phyloP scores from a whole-genome alignment of 2,888 invertebrate genomes.

The Pilophorus perplexus region DNA sequence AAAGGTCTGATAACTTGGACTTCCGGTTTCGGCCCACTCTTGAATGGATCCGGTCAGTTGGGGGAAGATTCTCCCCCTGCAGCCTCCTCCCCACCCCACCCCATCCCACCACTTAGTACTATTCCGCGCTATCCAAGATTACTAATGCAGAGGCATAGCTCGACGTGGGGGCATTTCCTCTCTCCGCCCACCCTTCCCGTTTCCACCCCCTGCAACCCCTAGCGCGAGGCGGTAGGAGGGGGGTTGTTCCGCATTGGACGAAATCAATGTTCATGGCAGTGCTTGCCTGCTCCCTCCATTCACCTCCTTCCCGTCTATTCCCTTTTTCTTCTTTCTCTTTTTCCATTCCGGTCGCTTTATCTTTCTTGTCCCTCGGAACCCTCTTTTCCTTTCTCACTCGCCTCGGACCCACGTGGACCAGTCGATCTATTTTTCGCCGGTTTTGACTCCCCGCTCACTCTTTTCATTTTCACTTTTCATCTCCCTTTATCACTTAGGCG shows the following conservation, averaged over 20 bases:
- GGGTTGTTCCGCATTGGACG: slow-evolving; percentile 36
- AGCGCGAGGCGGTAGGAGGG: not conserved
- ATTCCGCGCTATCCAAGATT: too few species aligned
- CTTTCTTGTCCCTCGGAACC: slow-evolving; percentile 24
- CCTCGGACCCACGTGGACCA: slow-evolving; percentile 10
- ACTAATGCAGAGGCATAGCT: too few species aligned
- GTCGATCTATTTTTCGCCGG: slow-evolving; percentile 8
- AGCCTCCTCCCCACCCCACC: too few species aligned
- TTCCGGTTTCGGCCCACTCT: too few species aligned
- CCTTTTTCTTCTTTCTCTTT: slow-evolving; percentile 17
- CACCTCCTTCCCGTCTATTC: slow-evolving; percentile 5
- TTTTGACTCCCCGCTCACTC: not conserved
- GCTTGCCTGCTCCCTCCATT: slow-evolving; percentile 29
- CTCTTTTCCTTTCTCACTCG: not conserved
- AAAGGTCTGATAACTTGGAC: too few species aligned
- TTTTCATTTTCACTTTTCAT: not conserved
- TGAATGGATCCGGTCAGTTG: too few species aligned
- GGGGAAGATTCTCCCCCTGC: too few species aligned
- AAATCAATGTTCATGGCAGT: slow-evolving; percentile 41
- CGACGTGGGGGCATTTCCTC: too few species aligned
- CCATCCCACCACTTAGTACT: too few species aligned
- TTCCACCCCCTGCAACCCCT: not conserved
- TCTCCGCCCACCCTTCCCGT: too few species aligned
- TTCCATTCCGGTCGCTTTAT: slow-evolving; percentile 7
- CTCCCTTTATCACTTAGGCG: too few species aligned